A percentile compares a stretch with the other conserved stretches of the same genome.
Evolutionary conservation across 2,888 invertebrate genomes (phyloP).

Genomic region (Flexamia atlantica): DNA sequence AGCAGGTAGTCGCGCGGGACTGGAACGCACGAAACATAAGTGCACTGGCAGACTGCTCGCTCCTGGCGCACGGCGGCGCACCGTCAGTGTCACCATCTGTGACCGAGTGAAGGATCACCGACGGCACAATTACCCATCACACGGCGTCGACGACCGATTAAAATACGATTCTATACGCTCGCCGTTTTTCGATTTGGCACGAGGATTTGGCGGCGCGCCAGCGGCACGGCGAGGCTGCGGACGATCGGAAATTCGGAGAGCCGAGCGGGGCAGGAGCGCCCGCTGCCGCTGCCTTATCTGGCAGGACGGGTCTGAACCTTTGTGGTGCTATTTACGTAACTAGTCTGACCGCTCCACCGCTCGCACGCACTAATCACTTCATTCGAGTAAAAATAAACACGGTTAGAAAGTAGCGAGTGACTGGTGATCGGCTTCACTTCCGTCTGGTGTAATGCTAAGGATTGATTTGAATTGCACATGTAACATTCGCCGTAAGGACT

Average conservation of each 20-base stretch:
- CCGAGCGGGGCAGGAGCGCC: background rate
- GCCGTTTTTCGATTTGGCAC: slow-evolving; percentile 43
- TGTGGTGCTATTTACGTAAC: slow-evolving; percentile 2
- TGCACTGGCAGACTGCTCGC: no score
- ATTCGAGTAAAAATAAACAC: background rate
- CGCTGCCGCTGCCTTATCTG: background rate
- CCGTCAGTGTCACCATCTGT: no score
- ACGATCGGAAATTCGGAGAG: background rate
- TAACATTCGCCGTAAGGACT: no score
- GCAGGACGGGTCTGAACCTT: slow-evolving; percentile 20
- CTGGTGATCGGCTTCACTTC: no score
- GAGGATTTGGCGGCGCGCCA: background rate
- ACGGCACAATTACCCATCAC: slow-evolving; percentile 7
- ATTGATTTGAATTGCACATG: no score
- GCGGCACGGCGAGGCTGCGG: background rate
- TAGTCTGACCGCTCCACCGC: background rate
- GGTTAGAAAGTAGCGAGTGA: no score
- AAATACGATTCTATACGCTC: slow-evolving; percentile 37
- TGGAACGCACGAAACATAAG: no score
- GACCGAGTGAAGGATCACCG: background rate
- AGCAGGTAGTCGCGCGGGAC: no score
- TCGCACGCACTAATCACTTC: background rate
- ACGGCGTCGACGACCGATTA: slow-evolving; percentile 41
- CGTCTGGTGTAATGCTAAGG: no score
- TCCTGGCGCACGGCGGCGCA: no score